Conservation (phyloP, 2,797 vertebrate species). For the Onychomys torridus region DNA sequence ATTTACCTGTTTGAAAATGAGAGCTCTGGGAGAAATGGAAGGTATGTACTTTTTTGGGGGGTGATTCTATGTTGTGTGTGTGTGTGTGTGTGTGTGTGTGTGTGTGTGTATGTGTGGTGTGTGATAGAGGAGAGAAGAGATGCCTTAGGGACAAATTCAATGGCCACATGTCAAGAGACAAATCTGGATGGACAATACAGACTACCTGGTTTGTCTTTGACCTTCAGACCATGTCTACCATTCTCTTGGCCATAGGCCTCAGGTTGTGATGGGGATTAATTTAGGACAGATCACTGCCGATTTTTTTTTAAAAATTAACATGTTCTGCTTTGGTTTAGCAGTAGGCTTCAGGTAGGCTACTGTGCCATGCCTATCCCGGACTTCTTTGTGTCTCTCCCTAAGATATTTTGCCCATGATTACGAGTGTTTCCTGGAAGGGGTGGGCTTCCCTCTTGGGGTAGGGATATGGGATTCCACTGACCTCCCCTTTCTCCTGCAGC, state of each 20-base stretch:
- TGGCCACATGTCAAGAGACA: background rate
- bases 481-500: background rate
- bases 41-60: background rate
- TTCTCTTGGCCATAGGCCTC: background rate
- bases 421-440: background rate
- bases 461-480: background rate
- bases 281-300: background rate
- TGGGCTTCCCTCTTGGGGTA: background rate
- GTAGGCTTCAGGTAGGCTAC: background rate
- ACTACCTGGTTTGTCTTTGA: background rate
- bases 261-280: background rate
- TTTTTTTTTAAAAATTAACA: background rate
- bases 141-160: background rate
- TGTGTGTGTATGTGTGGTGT: background rate
- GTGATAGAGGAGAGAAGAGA: background rate
- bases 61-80: too few relatives aligned
- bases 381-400: background rate
- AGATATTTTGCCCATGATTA: background rate
- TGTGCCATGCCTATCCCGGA: rapidly evolving
- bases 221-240: background rate
- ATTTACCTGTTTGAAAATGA: constrained; percentile 52
- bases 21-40: background rate
- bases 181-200: rapidly evolving
- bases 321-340: background rate
- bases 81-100: background rate